Evolutionary conservation across 1,140 invertebrate species (phyloP).

Genomic region (Drosophila punjabiensis): DNA sequence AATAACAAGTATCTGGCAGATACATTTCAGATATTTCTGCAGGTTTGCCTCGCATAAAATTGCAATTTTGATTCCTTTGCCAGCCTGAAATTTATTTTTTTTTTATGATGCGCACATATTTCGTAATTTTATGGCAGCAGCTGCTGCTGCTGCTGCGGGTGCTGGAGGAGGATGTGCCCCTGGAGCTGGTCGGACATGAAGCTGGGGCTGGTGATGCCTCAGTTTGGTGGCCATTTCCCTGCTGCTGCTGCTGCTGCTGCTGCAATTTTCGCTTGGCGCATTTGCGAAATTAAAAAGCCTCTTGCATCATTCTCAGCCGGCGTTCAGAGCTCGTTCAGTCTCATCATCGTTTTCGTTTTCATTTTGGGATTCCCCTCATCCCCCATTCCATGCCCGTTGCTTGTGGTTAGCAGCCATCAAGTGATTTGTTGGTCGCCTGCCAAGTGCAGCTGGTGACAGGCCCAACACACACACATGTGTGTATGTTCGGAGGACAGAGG

Average conservation of each 20-base stretch:
- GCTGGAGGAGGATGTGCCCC: not conserved
- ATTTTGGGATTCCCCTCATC: not conserved
- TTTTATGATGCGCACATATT: constrained; percentile 45
- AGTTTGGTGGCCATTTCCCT: constrained; percentile 35
- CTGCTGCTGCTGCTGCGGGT: constrained; percentile 3
- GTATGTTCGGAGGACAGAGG: not conserved
- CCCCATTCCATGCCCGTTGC: not conserved
- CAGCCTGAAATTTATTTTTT: not conserved
- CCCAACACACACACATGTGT: not conserved
- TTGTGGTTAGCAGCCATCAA: constrained; percentile 33
- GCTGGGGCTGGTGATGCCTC: constrained; percentile 5
- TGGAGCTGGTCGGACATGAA: not conserved
- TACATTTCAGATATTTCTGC: constrained; percentile 64
- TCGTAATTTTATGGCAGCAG: constrained; percentile 74
- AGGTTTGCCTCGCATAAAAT: constrained; percentile 56
- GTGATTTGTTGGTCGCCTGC: constrained; percentile 61
- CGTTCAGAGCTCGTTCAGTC: constrained; percentile 9
- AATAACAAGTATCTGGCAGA: constrained; percentile 52
- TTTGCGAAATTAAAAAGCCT: constrained; percentile 78
- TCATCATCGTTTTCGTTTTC: constrained; percentile 32
- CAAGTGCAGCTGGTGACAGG: constrained; percentile 53
- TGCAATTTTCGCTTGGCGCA: constrained; percentile 52
- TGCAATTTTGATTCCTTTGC: constrained; percentile 69
- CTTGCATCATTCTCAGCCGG: constrained; percentile 68
- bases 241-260: constrained; percentile 17